Conservation (phyloP, 1,140 invertebrate genomes). For the Drosophila persimilis region DNA sequence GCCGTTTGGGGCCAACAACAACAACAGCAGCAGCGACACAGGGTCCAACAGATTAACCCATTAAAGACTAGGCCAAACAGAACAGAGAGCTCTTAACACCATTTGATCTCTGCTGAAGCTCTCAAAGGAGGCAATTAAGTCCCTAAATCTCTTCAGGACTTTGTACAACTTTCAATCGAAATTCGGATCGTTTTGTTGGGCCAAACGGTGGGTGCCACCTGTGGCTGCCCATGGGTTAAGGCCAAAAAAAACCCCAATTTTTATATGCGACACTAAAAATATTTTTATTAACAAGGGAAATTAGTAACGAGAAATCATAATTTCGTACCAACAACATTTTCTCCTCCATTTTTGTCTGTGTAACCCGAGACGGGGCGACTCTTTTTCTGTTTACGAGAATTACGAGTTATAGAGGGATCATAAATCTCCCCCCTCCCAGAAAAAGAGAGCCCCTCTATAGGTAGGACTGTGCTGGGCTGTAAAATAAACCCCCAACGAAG, state of each 20-base stretch:
- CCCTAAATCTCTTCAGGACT: too few species aligned
- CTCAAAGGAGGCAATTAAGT: too few species aligned
- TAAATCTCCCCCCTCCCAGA: slow-evolving; percentile 28
- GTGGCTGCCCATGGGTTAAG: slow-evolving; percentile 23
- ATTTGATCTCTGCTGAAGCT: too few species aligned
- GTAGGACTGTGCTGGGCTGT: slow-evolving; percentile 26
- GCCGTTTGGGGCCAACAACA: background rate
- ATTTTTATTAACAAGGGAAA: slow-evolving; percentile 77
- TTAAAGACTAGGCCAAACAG: background rate
- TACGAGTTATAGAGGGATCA: slow-evolving; percentile 37
- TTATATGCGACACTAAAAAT: slow-evolving; percentile 61
- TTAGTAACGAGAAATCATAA: slow-evolving; percentile 75
- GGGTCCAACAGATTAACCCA: slow-evolving; percentile 26
- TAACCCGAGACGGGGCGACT: slow-evolving; percentile 40
- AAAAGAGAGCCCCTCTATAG: slow-evolving; percentile 35
- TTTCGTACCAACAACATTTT: slow-evolving; percentile 54
- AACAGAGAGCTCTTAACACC: too few species aligned
- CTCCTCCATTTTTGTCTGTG: slow-evolving; percentile 46
- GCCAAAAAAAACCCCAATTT: slow-evolving; percentile 23
- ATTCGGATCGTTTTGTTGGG: background rate
- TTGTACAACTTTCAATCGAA: background rate
- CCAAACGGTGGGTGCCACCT: too few species aligned
- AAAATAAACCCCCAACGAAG: slow-evolving; percentile 72
- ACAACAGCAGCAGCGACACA: slow-evolving; percentile 15
- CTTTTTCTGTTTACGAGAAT: slow-evolving; percentile 26